phyloP scores from a whole-genome alignment of 2,113 vertebrate genomes.

The Cyprinodon brontotheroides region DNA sequence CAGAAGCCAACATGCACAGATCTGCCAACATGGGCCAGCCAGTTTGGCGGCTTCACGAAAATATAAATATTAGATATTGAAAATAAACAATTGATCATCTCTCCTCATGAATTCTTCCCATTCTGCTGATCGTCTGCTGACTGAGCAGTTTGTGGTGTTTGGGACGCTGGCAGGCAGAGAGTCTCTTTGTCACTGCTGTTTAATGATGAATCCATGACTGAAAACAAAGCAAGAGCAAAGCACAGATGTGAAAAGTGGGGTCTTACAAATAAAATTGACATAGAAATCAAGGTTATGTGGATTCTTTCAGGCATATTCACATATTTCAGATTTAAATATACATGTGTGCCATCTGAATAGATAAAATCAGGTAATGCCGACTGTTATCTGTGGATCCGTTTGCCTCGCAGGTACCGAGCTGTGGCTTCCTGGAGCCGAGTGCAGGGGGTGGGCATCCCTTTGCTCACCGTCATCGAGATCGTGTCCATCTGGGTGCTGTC shows the following conservation, averaged over 20 bases:
- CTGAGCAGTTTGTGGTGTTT: constrained; percentile 64
- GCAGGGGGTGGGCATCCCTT: constrained; percentile 93
- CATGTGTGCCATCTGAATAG: neutral
- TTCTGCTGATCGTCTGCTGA: constrained; percentile 66
- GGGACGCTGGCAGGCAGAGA: constrained; percentile 54
- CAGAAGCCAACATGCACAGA: constrained; percentile 71
- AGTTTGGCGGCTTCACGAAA: constrained; percentile 73
- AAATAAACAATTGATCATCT: constrained; percentile 80
- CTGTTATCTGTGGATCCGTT: constrained; percentile 3
- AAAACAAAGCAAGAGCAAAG: neutral
- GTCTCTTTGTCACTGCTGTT: constrained; percentile 23
- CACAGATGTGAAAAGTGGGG: neutral
- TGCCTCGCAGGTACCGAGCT: constrained; percentile 88
- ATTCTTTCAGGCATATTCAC: neutral
- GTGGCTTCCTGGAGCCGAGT: constrained; percentile 98
- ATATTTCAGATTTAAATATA: neutral
- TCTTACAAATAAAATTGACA: neutral
- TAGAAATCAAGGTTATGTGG: neutral
- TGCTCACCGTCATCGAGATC: constrained; percentile 92
- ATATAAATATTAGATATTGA: constrained; percentile 80
- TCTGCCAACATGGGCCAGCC: constrained; percentile 72
- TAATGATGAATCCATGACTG: constrained; percentile 3
- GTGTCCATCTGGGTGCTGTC: constrained; percentile 92
- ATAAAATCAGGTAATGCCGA: neutral
- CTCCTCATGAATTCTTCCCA: constrained; percentile 70